Percentiles rank a stretch among this genome's conserved stretches.
phyloP scores from a whole-genome alignment of 1,140 invertebrate genomes.

The Acyrthosiphon pisum region DNA sequence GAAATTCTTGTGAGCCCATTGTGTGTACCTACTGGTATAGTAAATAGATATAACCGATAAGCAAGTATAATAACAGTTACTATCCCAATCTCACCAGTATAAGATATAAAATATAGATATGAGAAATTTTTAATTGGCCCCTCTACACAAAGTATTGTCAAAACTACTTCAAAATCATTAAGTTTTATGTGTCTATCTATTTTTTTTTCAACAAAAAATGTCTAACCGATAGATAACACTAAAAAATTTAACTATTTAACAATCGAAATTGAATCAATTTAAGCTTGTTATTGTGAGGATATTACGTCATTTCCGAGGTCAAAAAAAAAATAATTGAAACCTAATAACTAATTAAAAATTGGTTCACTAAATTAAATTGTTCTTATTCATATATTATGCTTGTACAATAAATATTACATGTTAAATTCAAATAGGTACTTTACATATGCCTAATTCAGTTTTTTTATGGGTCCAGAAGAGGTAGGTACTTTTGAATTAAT shows the following conservation, averaged over 20 bases:
- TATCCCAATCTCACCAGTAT: neutral
- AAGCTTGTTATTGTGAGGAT: neutral
- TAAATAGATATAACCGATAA: neutral
- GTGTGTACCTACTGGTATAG: no score
- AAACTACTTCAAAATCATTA: neutral
- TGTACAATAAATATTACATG: neutral
- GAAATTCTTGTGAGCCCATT: no score
- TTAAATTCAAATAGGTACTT: neutral
- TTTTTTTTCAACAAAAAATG: neutral
- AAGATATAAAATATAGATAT: neutral
- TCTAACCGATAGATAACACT: neutral
- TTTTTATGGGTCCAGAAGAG: neutral
- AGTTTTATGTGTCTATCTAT: no score
- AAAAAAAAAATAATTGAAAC: neutral
- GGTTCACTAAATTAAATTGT: neutral
- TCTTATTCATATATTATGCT: neutral
- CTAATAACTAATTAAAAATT: conserved; percentile 8
- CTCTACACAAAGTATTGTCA: neutral
- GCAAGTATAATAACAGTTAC: neutral
- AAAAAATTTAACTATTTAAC: neutral
- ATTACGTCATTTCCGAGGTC: conserved; percentile 12
- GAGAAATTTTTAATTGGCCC: neutral
- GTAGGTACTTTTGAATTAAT: neutral
- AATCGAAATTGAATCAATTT: neutral
- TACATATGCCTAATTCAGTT: neutral